Conservation (phyloP, 2,797 vertebrate genomes). For the Lacerta bilineata region DNA sequence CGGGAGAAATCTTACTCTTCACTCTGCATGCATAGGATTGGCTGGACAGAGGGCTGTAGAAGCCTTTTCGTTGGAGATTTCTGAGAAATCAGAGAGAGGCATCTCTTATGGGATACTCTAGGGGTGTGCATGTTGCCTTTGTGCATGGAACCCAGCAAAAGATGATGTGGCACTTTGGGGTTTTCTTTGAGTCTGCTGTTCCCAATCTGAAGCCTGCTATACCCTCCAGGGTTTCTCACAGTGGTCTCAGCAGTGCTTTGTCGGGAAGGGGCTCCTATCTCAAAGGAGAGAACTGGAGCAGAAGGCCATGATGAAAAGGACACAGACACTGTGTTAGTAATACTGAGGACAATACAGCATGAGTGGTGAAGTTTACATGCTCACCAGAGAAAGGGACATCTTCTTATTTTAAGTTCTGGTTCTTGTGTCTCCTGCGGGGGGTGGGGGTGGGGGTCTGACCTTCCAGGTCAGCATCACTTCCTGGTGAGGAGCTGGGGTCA, state of each 20-base stretch:
- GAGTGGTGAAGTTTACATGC: not conserved
- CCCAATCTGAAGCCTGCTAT: not conserved
- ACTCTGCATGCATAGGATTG: not conserved
- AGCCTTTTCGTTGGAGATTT: not conserved
- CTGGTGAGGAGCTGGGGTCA: not conserved
- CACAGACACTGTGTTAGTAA: not conserved
- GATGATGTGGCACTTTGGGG: not conserved
- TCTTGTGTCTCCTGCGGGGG: not conserved
- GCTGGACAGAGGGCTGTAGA: not conserved
- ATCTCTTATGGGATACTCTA: not conserved
- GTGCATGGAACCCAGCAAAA: not conserved
- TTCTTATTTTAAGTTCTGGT: too few relatives aligned
- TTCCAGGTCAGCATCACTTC: not conserved
- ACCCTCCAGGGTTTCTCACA: not conserved
- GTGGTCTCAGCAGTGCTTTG: not conserved
- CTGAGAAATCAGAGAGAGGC: not conserved
- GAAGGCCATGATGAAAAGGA: not conserved
- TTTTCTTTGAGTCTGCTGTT: not conserved
- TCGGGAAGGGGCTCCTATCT: too few relatives aligned
- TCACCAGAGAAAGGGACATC: not conserved
- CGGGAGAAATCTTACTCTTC: not conserved
- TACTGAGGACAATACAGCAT: not conserved
- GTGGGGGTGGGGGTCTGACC: too few relatives aligned
- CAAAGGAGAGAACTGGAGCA: not conserved
- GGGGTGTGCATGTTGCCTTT: not conserved